Conservation (phyloP, 2,797 vertebrate genomes). For the Syngnathus rostellatus region DNA sequence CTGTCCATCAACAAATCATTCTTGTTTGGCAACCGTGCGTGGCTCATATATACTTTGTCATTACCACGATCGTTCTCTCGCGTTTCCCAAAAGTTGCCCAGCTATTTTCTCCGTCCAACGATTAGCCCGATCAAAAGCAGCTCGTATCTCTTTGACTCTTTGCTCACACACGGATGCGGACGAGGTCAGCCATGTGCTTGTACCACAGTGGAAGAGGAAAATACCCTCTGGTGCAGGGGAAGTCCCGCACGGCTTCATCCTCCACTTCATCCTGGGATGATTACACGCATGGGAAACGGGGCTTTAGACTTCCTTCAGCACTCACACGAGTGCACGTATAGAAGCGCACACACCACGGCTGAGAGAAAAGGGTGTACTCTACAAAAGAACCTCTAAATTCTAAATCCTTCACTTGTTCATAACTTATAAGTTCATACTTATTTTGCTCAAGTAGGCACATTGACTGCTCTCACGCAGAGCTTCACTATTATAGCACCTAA, state of each 20-base stretch:
- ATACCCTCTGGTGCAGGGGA: conserved; percentile 69
- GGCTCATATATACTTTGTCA: background rate
- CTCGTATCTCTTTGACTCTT: conserved; percentile 7
- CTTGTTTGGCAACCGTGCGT: background rate
- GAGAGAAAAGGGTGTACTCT: conserved; percentile 36
- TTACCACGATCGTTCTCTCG: conserved; percentile 15
- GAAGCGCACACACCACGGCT: conserved; percentile 25
- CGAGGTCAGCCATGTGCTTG: conserved; percentile 58
- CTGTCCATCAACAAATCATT: background rate
- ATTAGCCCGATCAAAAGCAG: background rate
- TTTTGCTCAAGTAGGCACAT: background rate
- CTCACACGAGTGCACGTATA: conserved; percentile 30
- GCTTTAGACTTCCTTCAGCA: conserved; percentile 60
- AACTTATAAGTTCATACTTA: conserved; percentile 4
- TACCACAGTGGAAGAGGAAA: conserved; percentile 67
- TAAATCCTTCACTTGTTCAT: conserved; percentile 1
- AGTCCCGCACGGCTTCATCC: conserved; percentile 63
- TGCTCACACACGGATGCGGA: conserved; percentile 34
- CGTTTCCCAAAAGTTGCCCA: conserved; percentile 15
- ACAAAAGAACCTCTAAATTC: conserved; percentile 45
- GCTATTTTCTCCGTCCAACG: conserved; percentile 12
- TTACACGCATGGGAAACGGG: conserved; percentile 65
- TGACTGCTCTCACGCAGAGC: conserved; percentile 23
- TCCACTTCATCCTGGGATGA: conserved; percentile 70
- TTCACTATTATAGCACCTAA: conserved; percentile 15